phyloP scores from a whole-genome alignment of 1,140 invertebrate genomes.

The Scaptomyza hsui region DNA sequence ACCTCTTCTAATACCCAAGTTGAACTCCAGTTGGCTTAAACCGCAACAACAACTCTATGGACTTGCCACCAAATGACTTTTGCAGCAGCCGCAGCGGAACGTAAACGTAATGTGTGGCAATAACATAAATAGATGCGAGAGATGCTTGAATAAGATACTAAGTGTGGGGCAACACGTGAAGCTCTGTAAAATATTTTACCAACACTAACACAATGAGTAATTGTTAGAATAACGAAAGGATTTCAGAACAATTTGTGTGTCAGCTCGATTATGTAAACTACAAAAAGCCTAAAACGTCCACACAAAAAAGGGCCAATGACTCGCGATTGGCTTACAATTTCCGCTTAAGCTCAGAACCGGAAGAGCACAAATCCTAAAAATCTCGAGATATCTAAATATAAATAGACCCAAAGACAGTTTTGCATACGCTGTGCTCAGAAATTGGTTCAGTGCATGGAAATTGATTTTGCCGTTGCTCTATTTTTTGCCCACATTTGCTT shows the following conservation, averaged over 20 bases:
- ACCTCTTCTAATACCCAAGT: conserved; percentile 11
- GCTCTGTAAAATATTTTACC: not conserved
- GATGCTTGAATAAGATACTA: conserved; percentile 5
- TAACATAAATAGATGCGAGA: conserved; percentile 39
- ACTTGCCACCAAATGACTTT: conserved; percentile 34
- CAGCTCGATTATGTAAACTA: conserved; percentile 29
- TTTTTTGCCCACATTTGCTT: not conserved
- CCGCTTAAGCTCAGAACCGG: conserved; percentile 34
- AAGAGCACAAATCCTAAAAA: conserved; percentile 17
- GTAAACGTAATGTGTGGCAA: conserved; percentile 55
- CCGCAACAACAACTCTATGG: conserved; percentile 10
- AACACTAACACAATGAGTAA: conserved; percentile 27
- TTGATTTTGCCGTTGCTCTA: conserved; percentile 25
- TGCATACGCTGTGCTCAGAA: not conserved
- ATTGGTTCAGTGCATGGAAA: conserved; percentile 16
- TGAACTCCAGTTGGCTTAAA: conserved; percentile 1
- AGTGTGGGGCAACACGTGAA: conserved; percentile 5
- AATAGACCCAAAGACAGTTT: conserved; percentile 27
- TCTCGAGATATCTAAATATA: conserved; percentile 12
- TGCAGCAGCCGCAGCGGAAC: conserved; percentile 26
- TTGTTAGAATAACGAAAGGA: conserved; percentile 13
- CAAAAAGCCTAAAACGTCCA: not conserved
- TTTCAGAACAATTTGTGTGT: conserved; percentile 21
- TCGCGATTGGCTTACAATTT: conserved; percentile 42
- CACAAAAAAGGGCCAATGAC: conserved; percentile 22